Percentiles rank a stretch among this genome's conserved stretches.
Evolutionary conservation across 2,113 vertebrate species (phyloP).

Genomic region (Grus americana): DNA sequence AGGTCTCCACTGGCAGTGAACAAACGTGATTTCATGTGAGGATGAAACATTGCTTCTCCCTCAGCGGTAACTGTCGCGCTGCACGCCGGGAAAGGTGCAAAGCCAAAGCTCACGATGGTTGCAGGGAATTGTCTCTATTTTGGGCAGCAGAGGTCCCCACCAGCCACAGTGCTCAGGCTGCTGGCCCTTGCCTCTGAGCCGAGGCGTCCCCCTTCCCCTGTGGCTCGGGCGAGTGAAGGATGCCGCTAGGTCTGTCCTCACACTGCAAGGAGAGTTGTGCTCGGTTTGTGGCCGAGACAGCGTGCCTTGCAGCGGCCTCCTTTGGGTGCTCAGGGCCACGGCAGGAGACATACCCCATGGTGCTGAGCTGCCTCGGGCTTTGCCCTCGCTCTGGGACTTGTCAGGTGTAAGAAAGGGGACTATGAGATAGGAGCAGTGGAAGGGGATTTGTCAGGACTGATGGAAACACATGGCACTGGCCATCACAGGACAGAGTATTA

Average conservation of each 20-base stretch:
- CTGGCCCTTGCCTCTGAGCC: background rate
- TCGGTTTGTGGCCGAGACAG: background rate
- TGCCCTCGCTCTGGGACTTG: background rate
- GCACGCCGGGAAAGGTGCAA: background rate
- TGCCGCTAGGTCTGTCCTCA: background rate
- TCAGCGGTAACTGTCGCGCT: background rate
- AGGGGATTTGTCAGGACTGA: background rate
- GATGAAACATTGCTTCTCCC: background rate
- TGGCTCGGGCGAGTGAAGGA: background rate
- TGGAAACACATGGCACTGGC: background rate
- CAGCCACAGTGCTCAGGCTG: background rate
- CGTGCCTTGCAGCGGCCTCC: rapidly evolving
- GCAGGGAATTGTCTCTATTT: background rate
- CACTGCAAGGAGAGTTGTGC: background rate
- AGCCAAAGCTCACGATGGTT: background rate
- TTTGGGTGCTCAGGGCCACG: rapidly evolving
- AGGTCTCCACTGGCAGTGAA: background rate
- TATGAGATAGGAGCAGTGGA: background rate
- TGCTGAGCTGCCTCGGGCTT: background rate
- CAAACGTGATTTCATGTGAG: background rate
- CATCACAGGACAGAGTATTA: background rate
- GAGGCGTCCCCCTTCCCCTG: background rate
- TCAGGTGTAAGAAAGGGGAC: background rate
- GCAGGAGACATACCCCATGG: background rate
- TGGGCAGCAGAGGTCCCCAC: background rate